A percentile compares a stretch with the other conserved stretches of the same genome.
phyloP scores from a whole-genome alignment of 2,888 invertebrate genomes.

The Metellina segmentata region DNA sequence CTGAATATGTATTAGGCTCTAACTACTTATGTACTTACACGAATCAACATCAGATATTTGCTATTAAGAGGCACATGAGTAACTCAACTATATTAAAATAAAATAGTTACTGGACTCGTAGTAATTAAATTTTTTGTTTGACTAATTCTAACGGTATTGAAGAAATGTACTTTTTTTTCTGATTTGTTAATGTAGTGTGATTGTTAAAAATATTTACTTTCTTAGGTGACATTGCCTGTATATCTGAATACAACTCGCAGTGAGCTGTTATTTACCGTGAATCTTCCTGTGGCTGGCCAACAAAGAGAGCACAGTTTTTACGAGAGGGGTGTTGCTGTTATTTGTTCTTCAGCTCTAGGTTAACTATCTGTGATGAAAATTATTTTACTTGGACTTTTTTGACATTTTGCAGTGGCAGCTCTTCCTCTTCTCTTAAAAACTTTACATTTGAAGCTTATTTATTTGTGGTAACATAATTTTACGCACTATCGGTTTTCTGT shows the following conservation, averaged over 20 bases:
- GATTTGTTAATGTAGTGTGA: neutral
- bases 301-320: slow-evolving; percentile 98
- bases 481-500: neutral
- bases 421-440: neutral
- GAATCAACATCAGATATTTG: too few relatives aligned
- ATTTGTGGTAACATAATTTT: slow-evolving; percentile 16
- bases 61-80: too few relatives aligned
- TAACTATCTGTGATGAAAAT: slow-evolving; percentile 75
- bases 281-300: slow-evolving; percentile 88
- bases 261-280: slow-evolving; percentile 96
- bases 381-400: slow-evolving; percentile 28
- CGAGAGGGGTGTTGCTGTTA: slow-evolving; percentile 97
- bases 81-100: too few relatives aligned
- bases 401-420: slow-evolving; percentile 59
- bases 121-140: too few relatives aligned
- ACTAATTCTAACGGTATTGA: neutral
- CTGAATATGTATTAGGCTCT: too few relatives aligned
- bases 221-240: slow-evolving; percentile 92
- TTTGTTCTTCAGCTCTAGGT: slow-evolving; percentile 92
- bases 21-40: too few relatives aligned
- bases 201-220: neutral
- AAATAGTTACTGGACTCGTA: too few relatives aligned
- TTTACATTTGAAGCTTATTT: slow-evolving; percentile 17
- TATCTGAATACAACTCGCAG: slow-evolving; percentile 98
- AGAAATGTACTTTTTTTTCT: neutral